Conservation (phyloP, 2,888 invertebrate species). For the Polyploca ridens region DNA sequence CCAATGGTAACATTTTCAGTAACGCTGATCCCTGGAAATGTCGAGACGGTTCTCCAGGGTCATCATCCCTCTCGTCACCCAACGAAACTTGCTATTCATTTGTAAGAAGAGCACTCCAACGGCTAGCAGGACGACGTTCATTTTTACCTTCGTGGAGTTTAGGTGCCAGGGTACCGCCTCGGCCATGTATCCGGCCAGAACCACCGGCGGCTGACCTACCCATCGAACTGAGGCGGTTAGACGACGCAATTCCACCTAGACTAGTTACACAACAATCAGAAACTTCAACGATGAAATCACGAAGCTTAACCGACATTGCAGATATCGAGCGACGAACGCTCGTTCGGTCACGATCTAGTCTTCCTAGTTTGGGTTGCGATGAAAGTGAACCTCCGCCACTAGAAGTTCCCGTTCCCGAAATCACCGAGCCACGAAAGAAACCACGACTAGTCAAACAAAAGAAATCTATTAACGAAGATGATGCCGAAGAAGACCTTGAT, state of each 20-base stretch:
- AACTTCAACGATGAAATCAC: conserved; percentile 89
- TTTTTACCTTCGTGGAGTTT: conserved; percentile 92
- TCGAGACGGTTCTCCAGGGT: conserved; percentile 88
- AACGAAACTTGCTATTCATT: conserved; percentile 98
- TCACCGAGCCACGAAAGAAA: conserved; percentile 84
- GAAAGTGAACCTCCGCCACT: conserved; percentile 58
- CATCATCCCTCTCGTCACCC: conserved; percentile 94
- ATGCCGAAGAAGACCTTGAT: conserved; percentile 86
- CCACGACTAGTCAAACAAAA: conserved; percentile 94
- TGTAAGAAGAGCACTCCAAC: conserved; percentile 93
- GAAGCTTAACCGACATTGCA: conserved; percentile 93
- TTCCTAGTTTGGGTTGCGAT: conserved; percentile 86
- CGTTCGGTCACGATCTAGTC: conserved; percentile 90
- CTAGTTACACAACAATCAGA: conserved; percentile 80
- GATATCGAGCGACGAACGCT: conserved; percentile 89
- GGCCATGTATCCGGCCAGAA: conserved; percentile 89
- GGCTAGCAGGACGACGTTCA: conserved; percentile 90
- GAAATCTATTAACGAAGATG: conserved; percentile 92
- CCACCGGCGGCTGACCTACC: conserved; percentile 91
- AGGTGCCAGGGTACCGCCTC: conserved; percentile 58
- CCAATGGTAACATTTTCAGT: conserved; percentile 43
- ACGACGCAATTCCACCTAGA: conserved; percentile 83
- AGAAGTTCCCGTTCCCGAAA: conserved; percentile 57
- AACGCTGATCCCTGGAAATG: conserved; percentile 75
- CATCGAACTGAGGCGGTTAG: conserved; percentile 92